Evolutionary conservation across 2,113 vertebrate genomes (phyloP), one percentile per base, ranked within the genome.

Genomic region (Scalopus aquaticus): DNA sequence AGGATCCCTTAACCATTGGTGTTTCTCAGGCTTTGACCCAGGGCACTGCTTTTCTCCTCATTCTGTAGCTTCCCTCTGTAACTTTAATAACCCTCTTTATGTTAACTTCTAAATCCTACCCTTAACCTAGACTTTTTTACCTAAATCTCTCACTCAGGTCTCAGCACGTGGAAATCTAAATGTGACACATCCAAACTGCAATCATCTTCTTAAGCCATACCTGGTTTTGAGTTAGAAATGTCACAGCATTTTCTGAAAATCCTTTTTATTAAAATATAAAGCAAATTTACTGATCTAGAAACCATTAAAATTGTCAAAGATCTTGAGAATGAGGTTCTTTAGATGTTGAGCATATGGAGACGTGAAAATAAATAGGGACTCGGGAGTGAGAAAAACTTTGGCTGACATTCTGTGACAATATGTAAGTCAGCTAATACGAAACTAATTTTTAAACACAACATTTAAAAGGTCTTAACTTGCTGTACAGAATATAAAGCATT

Each of bases 221-320:
- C 32, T 32, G 13, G 37, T 72, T 94, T 60, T 90, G 39, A 72
- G 37, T 72, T 85, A 62, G 24, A 46, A 73, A 84, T 46, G 30
- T 37, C n/a, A 24, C 49, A 78, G 83, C 49, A 69, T 73, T 83
- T 72, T 78, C n/a, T 83, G 62, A 91, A 77, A 90, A 56, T 62
- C 15, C 30, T 62, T 77, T 64, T 51, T 69, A 70, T 42, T 67
- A 80, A 90, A 82, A 93, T 35, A 91, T 12, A 64, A 54, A 86
- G 24, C 42, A 95, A 69, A 24, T 90, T 69, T 28, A 95, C 28
- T 90, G 80, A 24, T 60, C 30, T 35, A 86, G 49, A 95, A 80
- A 60, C 39, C 24, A 58, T 54, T 81, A 76, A 81, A 67, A 90
- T 90, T 6, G 67, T 79, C 42, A 67, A 51, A 39, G 60, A 76